These are phyloP conservation scores for Telmatherina bonti DNA, from an alignment of 2,797 vertebrate species.

Conservation along the genomic window DNA sequence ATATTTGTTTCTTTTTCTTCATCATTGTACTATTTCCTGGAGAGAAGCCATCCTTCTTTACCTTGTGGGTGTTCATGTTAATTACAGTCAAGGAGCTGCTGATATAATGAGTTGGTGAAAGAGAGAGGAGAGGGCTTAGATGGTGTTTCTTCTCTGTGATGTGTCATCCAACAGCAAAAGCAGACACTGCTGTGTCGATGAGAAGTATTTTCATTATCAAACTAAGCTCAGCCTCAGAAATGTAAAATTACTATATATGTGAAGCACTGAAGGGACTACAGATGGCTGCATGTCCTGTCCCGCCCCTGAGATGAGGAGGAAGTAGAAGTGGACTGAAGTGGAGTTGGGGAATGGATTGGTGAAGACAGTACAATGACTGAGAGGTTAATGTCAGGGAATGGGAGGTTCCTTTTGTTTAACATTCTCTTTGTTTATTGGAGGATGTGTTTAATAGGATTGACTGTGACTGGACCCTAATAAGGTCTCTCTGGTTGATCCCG, in stretches of 20 bases:
- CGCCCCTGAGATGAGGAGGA: conserved; percentile 29
- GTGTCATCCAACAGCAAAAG: background rate
- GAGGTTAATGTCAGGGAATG: conserved; percentile 85
- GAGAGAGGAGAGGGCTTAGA: background rate
- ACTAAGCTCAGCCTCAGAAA: background rate
- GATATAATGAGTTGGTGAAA: conserved; percentile 20
- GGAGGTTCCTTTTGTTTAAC: conserved; percentile 89
- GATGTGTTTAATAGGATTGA: conserved; percentile 89
- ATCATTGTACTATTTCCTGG: background rate
- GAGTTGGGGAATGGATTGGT: conserved; percentile 61
- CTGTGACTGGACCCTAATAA: conserved; percentile 87
- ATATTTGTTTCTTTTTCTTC: conserved; percentile 19
- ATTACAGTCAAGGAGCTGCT: conserved; percentile 34
- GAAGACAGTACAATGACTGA: conserved; percentile 75
- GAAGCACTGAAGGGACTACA: conserved; percentile 13
- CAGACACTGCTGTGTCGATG: background rate
- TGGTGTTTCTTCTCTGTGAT: background rate
- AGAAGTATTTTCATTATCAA: conserved; percentile 7
- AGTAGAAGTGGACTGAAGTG: conserved; percentile 55
- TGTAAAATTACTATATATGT: background rate
- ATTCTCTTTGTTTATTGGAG: conserved; percentile 88
- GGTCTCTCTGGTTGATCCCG: conserved; percentile 77
- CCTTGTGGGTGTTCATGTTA: conserved; percentile 15
- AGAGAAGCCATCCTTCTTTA: conserved; percentile 16
- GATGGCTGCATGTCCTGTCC: conserved; percentile 24